Base-by-base conservation (phyloP, 1,140 invertebrate species). In the Drosophila fuyamai region DNA sequence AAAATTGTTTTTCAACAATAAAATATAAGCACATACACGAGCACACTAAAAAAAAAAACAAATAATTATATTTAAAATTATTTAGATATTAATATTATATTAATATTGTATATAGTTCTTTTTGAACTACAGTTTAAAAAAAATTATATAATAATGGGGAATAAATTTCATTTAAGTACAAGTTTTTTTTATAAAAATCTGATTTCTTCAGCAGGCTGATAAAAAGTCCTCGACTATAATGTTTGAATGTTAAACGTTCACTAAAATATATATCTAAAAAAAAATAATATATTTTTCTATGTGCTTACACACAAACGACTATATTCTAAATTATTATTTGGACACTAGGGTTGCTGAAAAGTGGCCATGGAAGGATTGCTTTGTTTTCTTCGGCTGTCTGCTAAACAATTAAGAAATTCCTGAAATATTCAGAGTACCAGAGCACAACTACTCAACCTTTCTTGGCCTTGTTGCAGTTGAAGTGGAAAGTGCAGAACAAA, bases 321-420 rank as follows among this genome's bases (percentile, higher is more conserved):
- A 57, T 58, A 36, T 70, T 58, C 70, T 81, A 58, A 89, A 89
- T 89, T 89, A 84, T 89, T 89, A 81, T 84, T 78, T 78, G 70
- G 66, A 51, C 62, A 61, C 63, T 80, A 70, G 55, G 76, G 73
- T 77, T 67, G 61, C 14, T 1, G 29, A 35, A 18, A 46, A 32
- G 18, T 13, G 56, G 48, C 40, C 16, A 46, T 32, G 38, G 5
- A 41, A 50, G 46, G 18, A 51, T 16, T 43, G 47, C 27, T 38
- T 72, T 70, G 66, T 74, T 83, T 68, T 78, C 27, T 55, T 38
- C 10, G n/a, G 23, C 13, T 46, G 48, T 9, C 48, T 13, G 36
- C 16, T 48, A 36, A 80, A 76, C 84, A 89, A 89, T 89, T 89
- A 89, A 81, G 76, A 81, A 89, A 89, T 84, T 89, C 77, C 59